Evolutionary conservation across 2,113 vertebrate genomes (phyloP), one percentile per base, ranked within the genome.

Genomic region (Athene cunicularia): DNA sequence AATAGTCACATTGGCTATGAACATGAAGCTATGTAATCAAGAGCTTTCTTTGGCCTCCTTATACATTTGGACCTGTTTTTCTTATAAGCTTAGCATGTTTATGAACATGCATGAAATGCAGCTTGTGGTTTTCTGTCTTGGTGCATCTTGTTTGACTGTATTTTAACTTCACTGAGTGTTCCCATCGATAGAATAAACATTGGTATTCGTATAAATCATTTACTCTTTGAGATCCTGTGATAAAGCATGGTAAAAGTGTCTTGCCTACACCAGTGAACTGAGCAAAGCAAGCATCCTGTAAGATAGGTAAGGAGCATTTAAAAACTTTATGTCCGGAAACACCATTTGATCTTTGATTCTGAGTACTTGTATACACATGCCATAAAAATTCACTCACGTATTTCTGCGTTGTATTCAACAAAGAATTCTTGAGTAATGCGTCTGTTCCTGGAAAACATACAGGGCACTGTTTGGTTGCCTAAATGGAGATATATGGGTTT

Each of bases 241-340:
- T 88, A 87, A 92, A 93, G 73, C 83, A 68, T 4, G 5, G 73
- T 75, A 28, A 64, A 93, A 92, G 85, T 70, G 73, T 92, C 80
- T 87, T 90, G 56, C 75, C 53, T 56, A 74, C 90, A 85, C 70
- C 60, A 80, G 30, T 58, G 64, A 94, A 30, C 32, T 43, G 86
- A 72, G 60, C 55, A 93, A 74, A 94, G 49, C 33, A 92, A 94
- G 92, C 88, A 94, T 88, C 86, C 83, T 87, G 80, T 30, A 8
- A 8, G 17, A 68, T 37, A 88, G 77, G 62, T 82, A 60, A 64
- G 35, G 76, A 80, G 27, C 53, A 22, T 81, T 94, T 90, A 77
- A 43, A 82, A 92, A 72, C 82, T 64, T 94, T 64, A 87, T 37
- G 60, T 64, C 64, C 72, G 92, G 72, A 71, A 80, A 71, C 26